Evolutionary conservation across 2,797 vertebrate genomes (phyloP).

Genomic region (Sylvilagus floridanus): DNA sequence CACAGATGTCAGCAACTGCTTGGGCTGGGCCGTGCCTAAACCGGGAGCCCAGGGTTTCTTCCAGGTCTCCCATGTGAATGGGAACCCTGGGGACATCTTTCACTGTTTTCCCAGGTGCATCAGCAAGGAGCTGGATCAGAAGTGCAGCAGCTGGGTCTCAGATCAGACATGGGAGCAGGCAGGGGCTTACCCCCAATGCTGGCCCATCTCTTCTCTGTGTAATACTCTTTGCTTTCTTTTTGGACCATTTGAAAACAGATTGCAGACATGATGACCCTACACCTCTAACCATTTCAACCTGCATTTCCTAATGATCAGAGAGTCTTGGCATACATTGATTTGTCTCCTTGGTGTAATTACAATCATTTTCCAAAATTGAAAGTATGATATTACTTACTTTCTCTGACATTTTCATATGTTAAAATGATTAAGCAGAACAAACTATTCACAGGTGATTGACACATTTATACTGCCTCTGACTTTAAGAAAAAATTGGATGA

Average conservation of each 20-base stretch:
- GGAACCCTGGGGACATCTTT: no score
- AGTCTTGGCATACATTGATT: background rate
- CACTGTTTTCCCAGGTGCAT: no score
- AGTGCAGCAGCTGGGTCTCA: no score
- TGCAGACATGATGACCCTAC: background rate
- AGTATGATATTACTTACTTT: background rate
- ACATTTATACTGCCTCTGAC: conserved; percentile 39
- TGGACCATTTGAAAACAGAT: conserved; percentile 2
- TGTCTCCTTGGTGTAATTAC: conserved; percentile 22
- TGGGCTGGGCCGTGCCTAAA: no score
- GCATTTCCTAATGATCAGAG: background rate
- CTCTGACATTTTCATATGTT: conserved; percentile 22
- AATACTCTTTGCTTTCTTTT: background rate
- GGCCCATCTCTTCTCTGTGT: background rate
- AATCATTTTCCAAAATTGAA: conserved; percentile 58
- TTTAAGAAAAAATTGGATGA: conserved; percentile 52
- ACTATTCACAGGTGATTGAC: conserved; percentile 17
- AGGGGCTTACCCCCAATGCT: no score
- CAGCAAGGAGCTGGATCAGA: no score
- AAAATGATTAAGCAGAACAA: conserved; percentile 32
- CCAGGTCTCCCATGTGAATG: no score
- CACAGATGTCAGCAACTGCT: no score
- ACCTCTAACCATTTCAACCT: background rate
- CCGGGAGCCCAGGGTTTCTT: no score
- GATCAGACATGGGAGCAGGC: no score